These are phyloP conservation scores for Allygus modestus DNA, from an alignment of 2,888 invertebrate species.

Conservation along the genomic window DNA sequence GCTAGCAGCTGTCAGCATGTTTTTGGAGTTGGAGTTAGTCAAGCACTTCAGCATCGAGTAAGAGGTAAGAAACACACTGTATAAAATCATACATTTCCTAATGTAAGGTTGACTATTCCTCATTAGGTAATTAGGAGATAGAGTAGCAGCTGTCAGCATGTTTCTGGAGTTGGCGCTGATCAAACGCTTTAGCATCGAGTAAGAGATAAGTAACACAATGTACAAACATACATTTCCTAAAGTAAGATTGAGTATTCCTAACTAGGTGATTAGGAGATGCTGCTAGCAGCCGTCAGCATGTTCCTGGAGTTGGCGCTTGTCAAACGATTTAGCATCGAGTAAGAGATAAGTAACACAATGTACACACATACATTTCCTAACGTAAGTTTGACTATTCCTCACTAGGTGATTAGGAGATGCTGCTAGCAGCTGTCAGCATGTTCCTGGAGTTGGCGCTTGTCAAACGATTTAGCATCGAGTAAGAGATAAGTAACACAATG, in stretches of 20 bases:
- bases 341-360: conserved; percentile 73
- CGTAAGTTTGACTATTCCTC: too few species aligned
- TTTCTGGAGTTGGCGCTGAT: conserved; percentile 76
- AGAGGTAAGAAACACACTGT: conserved; percentile 73
- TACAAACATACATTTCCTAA: too few species aligned
- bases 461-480: conserved; percentile 75
- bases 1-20: conserved; percentile 75
- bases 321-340: conserved; percentile 75
- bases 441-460: conserved; percentile 76
- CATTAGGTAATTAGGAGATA: conserved; percentile 76
- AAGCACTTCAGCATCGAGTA: conserved; percentile 75
- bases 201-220: conserved; percentile 73
- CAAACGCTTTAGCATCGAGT: conserved; percentile 75
- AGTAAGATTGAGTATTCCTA: too few species aligned
- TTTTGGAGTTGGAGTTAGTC: conserved; percentile 75
- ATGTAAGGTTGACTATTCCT: too few species aligned
- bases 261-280: conserved; percentile 76
- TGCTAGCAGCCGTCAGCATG: conserved; percentile 75
- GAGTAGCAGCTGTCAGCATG: conserved; percentile 75
- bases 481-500: conserved; percentile 72
- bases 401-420: conserved; percentile 76
- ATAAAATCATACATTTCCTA: too few species aligned
- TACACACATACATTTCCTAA: too few species aligned
- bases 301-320: conserved; percentile 76
- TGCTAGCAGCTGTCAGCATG: conserved; percentile 75